Base-by-base conservation (phyloP, 2,888 invertebrate genomes). In the Athripsodes cinereus region DNA sequence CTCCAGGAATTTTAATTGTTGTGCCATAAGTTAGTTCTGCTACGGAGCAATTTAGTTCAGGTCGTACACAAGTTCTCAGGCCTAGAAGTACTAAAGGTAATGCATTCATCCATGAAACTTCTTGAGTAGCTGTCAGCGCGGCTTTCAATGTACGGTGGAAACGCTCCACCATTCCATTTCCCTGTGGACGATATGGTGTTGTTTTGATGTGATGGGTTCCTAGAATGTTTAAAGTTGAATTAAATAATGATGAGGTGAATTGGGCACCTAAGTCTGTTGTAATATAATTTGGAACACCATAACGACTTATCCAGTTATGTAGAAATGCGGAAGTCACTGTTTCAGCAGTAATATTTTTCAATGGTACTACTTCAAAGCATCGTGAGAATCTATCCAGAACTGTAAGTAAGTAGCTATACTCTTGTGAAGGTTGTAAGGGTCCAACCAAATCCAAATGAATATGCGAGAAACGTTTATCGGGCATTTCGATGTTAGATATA, bases 311-410 rank as follows among this genome's bases (percentile, higher is more conserved):
- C 66, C 66, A 66, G 1, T 44, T 40, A 1, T 52, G 55, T 61
- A 57, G 66, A 58, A 65, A 57, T n/a, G 35, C 35, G 5, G 22
- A 16, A 2, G 40, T 31, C 11, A 52, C 40, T n/a, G 52, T 52
- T 40, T 52, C 52, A 5, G 52, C 40, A 5, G 35, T 34, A 1
- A 52, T 52, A 19, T 52, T 31, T 35, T 52, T 52, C 20, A 72
- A 47, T 0, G 73, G 71, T 10, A 66, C 59, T 0, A 65, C 71
- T 57, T 72, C 72, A n/a, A 71, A 68, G 73, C 73, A 73, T 5
- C 72, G 65, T 0, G 72, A 70, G 50, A 65, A 67, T 0, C 69
- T 22, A 57, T 70, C 69, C 1, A 71, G 62, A 0, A 66, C 65
- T 0, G 72, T 72, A 3, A 47, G 47, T 47, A 47, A 6, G 21